Evolutionary conservation across 2,113 vertebrate genomes (phyloP).

Genomic region (Cavia aperea): DNA sequence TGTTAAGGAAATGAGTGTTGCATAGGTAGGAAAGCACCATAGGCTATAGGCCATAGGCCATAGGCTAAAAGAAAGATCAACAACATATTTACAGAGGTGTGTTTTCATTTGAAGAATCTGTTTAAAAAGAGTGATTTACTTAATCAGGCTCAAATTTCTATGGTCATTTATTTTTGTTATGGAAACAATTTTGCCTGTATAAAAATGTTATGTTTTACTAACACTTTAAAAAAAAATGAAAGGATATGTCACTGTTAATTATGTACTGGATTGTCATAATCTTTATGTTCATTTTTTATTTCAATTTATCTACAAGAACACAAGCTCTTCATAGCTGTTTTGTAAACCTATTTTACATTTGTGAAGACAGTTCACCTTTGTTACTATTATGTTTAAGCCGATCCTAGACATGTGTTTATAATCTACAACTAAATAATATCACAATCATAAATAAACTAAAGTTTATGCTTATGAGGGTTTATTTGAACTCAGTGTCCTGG

Average conservation of each 20-base stretch:
- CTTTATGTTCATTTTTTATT: not conserved
- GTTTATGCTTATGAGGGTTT: not conserved
- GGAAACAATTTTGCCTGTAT: not conserved
- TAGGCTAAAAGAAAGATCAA: not conserved
- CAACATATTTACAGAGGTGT: not conserved
- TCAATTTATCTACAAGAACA: not conserved
- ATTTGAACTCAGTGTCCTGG: not conserved
- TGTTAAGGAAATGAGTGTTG: not conserved
- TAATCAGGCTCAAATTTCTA: not conserved
- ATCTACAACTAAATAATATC: not conserved
- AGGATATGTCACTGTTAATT: not conserved
- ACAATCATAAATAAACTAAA: not conserved
- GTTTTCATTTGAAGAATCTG: not conserved
- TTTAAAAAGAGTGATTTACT: not conserved
- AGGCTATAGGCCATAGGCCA: not conserved
- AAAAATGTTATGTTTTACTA: not conserved
- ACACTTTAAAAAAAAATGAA: not conserved
- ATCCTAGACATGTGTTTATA: not conserved
- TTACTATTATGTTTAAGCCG: not conserved
- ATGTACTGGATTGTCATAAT: not conserved
- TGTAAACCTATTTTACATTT: not conserved
- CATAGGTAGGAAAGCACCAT: not conserved
- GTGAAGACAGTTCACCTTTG: not conserved
- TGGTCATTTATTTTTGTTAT: not conserved
- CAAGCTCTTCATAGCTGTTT: not conserved